A percentile compares a stretch with the other conserved stretches of the same genome.
These are phyloP conservation scores for Didymodactylos carnosus DNA, from an alignment of 2,888 invertebrate species.

Conservation along the genomic window DNA sequence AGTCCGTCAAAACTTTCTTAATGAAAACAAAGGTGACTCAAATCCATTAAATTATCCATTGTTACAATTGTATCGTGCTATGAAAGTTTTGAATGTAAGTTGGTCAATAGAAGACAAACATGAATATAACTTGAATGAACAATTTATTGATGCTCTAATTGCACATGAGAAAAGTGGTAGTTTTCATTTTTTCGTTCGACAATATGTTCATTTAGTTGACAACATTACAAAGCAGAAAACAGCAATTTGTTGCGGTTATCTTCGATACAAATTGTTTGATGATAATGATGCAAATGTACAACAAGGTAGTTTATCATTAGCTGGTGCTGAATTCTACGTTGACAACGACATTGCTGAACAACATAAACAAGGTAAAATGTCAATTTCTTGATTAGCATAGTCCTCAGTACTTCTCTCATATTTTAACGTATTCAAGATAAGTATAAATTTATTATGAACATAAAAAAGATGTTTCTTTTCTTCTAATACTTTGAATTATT, in stretches of 20 bases:
- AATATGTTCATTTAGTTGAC: neutral
- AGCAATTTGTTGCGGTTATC: neutral
- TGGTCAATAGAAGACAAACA: neutral
- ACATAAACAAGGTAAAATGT: neutral
- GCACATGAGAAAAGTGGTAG: neutral
- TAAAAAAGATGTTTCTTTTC: neutral
- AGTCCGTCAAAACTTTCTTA: neutral
- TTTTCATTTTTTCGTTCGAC: neutral
- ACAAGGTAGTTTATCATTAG: neutral
- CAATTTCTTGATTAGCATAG: neutral
- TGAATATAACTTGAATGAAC: neutral
- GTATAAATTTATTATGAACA: neutral
- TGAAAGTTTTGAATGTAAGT: neutral
- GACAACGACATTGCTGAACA: neutral
- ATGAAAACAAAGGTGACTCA: neutral
- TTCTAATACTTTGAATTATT: too few species aligned
- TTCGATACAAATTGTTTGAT: neutral
- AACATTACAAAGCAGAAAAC: neutral
- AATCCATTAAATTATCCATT: neutral
- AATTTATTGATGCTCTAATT: neutral
- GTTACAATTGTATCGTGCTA: neutral
- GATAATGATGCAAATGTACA: neutral
- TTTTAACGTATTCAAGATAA: neutral
- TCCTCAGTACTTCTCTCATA: neutral
- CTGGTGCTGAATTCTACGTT: neutral